Base-by-base conservation (phyloP, 2,113 vertebrate genomes). In the Telmatochromis brachygnathus region DNA sequence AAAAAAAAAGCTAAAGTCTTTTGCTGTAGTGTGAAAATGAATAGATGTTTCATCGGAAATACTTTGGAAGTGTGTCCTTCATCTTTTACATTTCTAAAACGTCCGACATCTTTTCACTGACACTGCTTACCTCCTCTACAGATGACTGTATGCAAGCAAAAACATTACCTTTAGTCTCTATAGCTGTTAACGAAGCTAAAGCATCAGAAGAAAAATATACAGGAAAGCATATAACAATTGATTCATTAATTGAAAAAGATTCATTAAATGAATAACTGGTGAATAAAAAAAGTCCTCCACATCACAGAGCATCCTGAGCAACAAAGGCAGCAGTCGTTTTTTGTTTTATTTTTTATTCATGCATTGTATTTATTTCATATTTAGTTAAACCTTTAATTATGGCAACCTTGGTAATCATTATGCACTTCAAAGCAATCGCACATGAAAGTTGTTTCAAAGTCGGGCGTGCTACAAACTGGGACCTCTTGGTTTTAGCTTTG, bases 381-480 rank as follows among this genome's bases (percentile, higher is more conserved):
- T 92, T 81, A 30, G 55, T 83, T 19, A 9, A 17, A 75, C 68
- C 39, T 73, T 73, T 75, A 75, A 75, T 30, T 75, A 75, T 28
- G 42, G 42, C 23, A 79, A 83, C 83, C 88, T 84, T 90, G 51
- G 28, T 56, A 73, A 80, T 77, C 54, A 33, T 39, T 13, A 37
- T 56, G n/a, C n/a, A 87, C 87, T 92, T 89, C 84, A 91, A 93
- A 92, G 88, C 77, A 81, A 15, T 47, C 15, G 12, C 15, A 82
- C 70, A 84, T 86, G 58, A 91, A 92, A 73, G 55, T 89, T 28
- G 42, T 81, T 84, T 81, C 45, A 62, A 39, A 79, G 42, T 90
- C 7, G 11, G 42, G 23, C 23, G 23, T 26, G 9, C 21, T 47
- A 47, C 70, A 28, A 47, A 75, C 42, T 47, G 9, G 42, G 70